Conservation (phyloP, 1,140 invertebrate species). For the Pantala flavescens region DNA sequence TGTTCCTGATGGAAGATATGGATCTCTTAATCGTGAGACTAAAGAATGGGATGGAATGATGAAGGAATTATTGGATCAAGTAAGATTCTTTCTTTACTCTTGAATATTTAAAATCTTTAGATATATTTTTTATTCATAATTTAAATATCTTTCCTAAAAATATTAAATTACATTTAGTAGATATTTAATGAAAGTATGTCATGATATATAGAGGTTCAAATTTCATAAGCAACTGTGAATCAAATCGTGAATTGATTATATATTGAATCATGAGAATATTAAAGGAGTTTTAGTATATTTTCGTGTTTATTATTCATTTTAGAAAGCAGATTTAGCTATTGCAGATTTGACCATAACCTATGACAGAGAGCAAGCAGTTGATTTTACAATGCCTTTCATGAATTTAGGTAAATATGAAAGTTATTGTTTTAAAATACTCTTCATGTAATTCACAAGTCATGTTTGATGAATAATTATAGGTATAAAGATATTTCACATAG, state of each 20-base stretch:
- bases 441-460: no score
- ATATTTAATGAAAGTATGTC: not conserved
- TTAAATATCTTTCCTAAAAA: no score
- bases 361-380: constrained; percentile 77
- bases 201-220: not conserved
- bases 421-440: not conserved
- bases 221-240: no score
- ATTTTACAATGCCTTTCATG: constrained; percentile 95
- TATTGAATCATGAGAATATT: no score
- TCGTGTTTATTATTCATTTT: constrained; percentile 25
- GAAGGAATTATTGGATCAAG: constrained; percentile 68
- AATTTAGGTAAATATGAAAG: constrained; percentile 55
- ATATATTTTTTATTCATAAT: not conserved
- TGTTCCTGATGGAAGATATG: constrained; percentile 71
- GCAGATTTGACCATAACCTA: constrained; percentile 91
- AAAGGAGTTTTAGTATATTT: no score
- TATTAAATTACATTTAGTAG: no score
- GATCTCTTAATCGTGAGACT: constrained; percentile 60
- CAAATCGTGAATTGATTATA: no score
- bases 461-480: no score
- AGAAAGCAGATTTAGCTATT: constrained; percentile 83
- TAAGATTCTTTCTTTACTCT: constrained; percentile 26
- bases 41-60: constrained; percentile 94
- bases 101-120: not conserved
- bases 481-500: no score